A percentile compares a stretch with the other conserved stretches of the same genome.
Conservation (phyloP, 2,888 invertebrate genomes). For the Rhodophaea formosa region DNA sequence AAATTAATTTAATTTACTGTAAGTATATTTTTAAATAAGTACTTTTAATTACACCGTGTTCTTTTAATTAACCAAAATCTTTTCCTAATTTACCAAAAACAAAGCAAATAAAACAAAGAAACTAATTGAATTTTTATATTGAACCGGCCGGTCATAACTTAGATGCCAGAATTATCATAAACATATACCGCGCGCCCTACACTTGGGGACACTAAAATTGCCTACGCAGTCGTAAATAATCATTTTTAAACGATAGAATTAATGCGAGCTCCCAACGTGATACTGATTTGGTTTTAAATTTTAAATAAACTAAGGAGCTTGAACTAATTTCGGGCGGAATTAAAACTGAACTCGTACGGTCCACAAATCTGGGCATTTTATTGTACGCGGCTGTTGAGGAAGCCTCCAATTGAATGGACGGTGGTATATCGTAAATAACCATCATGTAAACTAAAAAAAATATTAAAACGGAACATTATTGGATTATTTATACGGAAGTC, state of each 20-base stretch:
- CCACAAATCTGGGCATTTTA: constrained; percentile 68
- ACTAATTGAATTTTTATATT: constrained; percentile 55
- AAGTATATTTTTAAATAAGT: neutral
- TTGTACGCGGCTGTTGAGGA: constrained; percentile 63
- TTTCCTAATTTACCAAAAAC: constrained; percentile 20
- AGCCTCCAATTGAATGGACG: constrained; percentile 50
- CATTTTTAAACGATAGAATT: constrained; percentile 50
- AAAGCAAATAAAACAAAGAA: constrained; percentile 44
- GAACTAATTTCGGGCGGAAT: constrained; percentile 62
- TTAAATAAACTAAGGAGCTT: constrained; percentile 58
- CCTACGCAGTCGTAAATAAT: constrained; percentile 45
- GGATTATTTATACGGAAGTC: too few species aligned
- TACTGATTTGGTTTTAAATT: constrained; percentile 58
- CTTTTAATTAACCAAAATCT: neutral
- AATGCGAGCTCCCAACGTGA: constrained; percentile 54
- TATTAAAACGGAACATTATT: too few species aligned
- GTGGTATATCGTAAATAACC: constrained; percentile 35
- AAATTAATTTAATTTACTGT: neutral
- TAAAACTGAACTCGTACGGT: constrained; percentile 56
- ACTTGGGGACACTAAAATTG: constrained; percentile 36
- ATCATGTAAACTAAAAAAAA: neutral
- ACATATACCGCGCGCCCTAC: constrained; percentile 45
- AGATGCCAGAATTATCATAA: constrained; percentile 43
- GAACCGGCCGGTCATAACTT: constrained; percentile 43
- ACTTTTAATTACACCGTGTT: neutral